Conservation (phyloP, 1,140 invertebrate species). For the Saccostrea glomerata region DNA sequence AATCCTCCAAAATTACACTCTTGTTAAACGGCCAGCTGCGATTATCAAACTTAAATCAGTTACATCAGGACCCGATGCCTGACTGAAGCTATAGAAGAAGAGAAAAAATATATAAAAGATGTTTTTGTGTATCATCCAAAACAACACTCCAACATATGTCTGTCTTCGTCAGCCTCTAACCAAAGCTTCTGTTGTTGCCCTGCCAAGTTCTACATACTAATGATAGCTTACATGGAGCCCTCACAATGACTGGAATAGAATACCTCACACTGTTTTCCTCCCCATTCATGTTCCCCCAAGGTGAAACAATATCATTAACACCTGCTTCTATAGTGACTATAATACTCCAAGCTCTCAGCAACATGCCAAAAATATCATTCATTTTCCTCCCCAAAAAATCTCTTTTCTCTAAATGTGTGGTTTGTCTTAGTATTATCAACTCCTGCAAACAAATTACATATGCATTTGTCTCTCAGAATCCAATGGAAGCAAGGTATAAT, state of each 20-base stretch:
- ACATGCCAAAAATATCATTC: conserved; percentile 19
- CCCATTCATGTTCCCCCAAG: not conserved
- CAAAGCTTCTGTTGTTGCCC: conserved; percentile 6
- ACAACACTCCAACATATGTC: not conserved
- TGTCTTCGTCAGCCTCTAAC: not conserved
- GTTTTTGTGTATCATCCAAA: not conserved
- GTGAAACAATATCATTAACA: conserved; percentile 25
- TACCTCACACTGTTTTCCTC: not conserved
- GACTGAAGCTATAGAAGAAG: not conserved
- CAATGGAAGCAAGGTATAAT: not conserved
- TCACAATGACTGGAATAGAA: not conserved
- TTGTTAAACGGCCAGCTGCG: not conserved
- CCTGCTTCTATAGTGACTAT: not conserved
- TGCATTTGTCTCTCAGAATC: not conserved
- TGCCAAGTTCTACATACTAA: not conserved
- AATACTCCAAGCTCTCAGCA: not conserved
- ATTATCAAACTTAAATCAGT: conserved; percentile 34
- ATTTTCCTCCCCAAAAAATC: not conserved
- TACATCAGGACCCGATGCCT: conserved; percentile 1
- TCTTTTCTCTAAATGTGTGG: not conserved
- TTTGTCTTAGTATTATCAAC: not conserved
- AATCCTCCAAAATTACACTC: not conserved
- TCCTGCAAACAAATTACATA: not conserved
- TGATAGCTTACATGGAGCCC: not conserved
- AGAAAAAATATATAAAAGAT: not conserved